phyloP scores from a whole-genome alignment of 2,888 invertebrate species.

The Mythimna ferrago region DNA sequence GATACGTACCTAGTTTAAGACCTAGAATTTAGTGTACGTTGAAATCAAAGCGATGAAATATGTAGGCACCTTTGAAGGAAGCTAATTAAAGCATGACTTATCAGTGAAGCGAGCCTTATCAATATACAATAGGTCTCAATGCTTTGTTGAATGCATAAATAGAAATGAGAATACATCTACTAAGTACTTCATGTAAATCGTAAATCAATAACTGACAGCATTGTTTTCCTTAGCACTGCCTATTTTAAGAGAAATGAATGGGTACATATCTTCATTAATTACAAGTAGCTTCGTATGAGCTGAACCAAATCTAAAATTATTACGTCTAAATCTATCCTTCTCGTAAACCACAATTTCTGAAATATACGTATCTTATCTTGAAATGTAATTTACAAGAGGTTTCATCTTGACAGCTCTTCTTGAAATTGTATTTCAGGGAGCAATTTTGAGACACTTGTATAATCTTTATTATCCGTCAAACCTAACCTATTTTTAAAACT shows the following conservation, averaged over 20 bases:
- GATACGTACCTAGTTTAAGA: conserved; percentile 3
- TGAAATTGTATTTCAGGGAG: background rate
- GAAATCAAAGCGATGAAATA: background rate
- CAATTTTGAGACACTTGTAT: background rate
- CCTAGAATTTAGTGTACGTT: background rate
- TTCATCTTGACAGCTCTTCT: background rate
- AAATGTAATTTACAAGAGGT: background rate
- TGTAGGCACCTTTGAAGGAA: background rate
- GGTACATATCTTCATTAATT: background rate
- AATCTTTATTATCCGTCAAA: background rate
- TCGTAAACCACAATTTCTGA: background rate
- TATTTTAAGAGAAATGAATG: background rate
- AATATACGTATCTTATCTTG: background rate
- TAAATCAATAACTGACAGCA: background rate
- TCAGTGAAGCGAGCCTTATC: conserved; percentile 13
- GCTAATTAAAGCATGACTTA: conserved; percentile 8
- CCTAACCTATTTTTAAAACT: background rate
- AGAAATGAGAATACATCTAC: conserved; percentile 1
- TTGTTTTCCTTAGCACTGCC: background rate
- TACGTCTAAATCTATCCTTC: background rate
- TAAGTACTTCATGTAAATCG: background rate
- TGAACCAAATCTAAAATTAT: background rate
- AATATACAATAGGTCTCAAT: conserved; percentile 35
- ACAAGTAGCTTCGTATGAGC: background rate
- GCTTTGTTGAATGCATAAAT: conserved; percentile 12